Percentiles rank a stretch among this genome's conserved stretches.
phyloP scores from a whole-genome alignment of 2,888 invertebrate genomes.

The Diabrotica balteata region DNA sequence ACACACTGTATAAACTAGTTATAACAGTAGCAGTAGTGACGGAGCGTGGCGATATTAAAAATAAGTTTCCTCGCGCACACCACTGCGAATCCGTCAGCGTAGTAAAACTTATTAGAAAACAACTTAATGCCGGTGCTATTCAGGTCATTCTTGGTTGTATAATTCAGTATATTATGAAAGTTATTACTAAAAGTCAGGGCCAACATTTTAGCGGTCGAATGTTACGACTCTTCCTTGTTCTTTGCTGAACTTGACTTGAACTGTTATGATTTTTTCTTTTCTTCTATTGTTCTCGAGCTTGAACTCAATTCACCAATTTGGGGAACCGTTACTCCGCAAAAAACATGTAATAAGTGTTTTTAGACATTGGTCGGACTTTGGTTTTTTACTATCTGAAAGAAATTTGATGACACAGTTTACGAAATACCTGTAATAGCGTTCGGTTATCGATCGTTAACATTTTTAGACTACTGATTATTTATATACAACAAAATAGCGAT shows the following conservation, averaged over 20 bases:
- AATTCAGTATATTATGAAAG: slow-evolving; percentile 51
- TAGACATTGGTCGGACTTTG: slow-evolving; percentile 8
- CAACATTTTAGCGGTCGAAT: slow-evolving; percentile 51
- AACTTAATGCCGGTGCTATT: slow-evolving; percentile 40
- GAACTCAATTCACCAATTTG: slow-evolving; percentile 37
- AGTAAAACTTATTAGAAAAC: slow-evolving; percentile 40
- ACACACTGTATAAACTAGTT: too few relatives aligned
- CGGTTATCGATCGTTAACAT: too few relatives aligned
- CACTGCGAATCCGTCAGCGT: slow-evolving; percentile 28
- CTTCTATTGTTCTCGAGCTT: slow-evolving; percentile 39
- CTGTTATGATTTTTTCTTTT: slow-evolving; percentile 38
- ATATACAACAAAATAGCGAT: too few relatives aligned
- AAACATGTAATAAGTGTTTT: slow-evolving; percentile 9
- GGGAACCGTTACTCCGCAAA: slow-evolving; percentile 37
- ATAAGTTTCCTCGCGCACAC: slow-evolving; percentile 8
- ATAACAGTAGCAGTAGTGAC: too few relatives aligned
- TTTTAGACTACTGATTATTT: too few relatives aligned
- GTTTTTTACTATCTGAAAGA: slow-evolving; percentile 12
- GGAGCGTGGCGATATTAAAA: background rate
- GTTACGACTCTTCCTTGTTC: slow-evolving; percentile 46
- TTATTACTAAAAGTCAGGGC: slow-evolving; percentile 52
- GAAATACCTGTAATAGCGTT: background rate
- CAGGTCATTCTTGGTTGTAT: slow-evolving; percentile 50
- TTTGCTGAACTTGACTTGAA: slow-evolving; percentile 35
- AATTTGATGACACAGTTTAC: slow-evolving; percentile 4